Conservation (phyloP, 2,797 vertebrate genomes). For the Chiloscyllium punctatum region DNA sequence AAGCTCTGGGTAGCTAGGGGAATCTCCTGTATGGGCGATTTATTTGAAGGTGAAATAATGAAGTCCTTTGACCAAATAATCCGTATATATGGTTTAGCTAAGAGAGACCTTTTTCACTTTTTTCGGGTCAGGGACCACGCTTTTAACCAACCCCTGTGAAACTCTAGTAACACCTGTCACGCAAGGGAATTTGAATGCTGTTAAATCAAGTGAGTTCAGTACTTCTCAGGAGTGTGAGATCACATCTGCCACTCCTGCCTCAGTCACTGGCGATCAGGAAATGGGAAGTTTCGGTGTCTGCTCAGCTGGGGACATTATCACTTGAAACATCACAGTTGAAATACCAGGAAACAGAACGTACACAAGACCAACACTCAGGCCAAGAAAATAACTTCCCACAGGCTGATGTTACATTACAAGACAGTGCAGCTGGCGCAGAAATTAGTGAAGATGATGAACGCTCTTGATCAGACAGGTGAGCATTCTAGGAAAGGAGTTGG, state of each 20-base stretch:
- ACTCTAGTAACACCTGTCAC: neutral
- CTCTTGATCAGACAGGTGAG: conserved; percentile 32
- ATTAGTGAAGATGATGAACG: neutral
- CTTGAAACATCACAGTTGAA: neutral
- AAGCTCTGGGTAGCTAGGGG: no score
- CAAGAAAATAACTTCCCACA: neutral
- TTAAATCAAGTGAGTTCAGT: neutral
- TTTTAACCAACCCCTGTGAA: neutral
- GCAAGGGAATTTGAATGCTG: neutral
- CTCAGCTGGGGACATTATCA: conserved; percentile 26
- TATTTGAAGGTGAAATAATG: no score
- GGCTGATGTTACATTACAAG: neutral
- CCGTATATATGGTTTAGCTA: no score
- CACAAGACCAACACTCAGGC: neutral
- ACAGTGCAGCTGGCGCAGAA: neutral
- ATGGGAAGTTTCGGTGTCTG: conserved; percentile 23
- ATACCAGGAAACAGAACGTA: neutral
- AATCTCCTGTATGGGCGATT: no score
- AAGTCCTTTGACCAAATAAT: no score
- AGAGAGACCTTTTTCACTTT: no score
- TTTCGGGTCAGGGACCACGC: no score
- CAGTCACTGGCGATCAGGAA: neutral
- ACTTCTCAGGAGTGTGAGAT: neutral
- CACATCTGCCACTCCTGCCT: neutral
- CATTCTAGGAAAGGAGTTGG: neutral